These are phyloP conservation scores for Drosophila malerkotliana DNA, from an alignment of 1,140 invertebrate species.

Conservation along the genomic window DNA sequence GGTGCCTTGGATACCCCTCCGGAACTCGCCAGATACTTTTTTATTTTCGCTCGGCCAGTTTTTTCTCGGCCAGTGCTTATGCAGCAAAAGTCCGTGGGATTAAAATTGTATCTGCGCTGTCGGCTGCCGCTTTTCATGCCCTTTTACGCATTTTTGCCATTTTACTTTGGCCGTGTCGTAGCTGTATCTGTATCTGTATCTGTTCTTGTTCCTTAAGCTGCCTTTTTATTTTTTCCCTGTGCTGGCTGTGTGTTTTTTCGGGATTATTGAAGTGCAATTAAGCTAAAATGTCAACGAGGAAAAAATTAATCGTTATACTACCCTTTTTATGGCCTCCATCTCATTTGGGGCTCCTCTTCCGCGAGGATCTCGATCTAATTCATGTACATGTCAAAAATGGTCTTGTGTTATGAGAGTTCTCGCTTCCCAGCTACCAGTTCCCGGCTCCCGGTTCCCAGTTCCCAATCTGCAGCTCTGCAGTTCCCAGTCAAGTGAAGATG, in stretches of 20 bases:
- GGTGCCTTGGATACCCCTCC: conserved; percentile 33
- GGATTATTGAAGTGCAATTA: conserved; percentile 84
- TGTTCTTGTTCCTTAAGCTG: conserved; percentile 43
- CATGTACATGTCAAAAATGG: conserved; percentile 80
- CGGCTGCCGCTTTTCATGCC: conserved; percentile 80
- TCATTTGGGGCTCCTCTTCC: conserved; percentile 54
- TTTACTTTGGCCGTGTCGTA: conserved; percentile 43
- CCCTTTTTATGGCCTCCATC: conserved; percentile 77
- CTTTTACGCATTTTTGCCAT: conserved; percentile 82
- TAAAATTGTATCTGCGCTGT: conserved; percentile 74
- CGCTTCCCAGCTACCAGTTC: background rate
- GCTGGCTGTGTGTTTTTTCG: conserved; percentile 64
- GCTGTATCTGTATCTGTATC: conserved; percentile 19
- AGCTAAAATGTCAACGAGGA: conserved; percentile 82
- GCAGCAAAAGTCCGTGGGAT: conserved; percentile 82
- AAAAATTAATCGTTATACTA: conserved; percentile 83
- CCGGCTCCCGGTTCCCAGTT: background rate
- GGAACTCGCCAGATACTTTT: conserved; percentile 29
- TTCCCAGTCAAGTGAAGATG: conserved; percentile 40
- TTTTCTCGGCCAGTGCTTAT: conserved; percentile 63
- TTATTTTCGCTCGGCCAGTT: conserved; percentile 16
- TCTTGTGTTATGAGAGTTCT: conserved; percentile 54
- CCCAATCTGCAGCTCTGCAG: background rate
- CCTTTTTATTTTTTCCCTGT: conserved; percentile 13
- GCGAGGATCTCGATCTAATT: conserved; percentile 62